phyloP scores from a whole-genome alignment of 2,113 vertebrate genomes.

The Grus americana region DNA sequence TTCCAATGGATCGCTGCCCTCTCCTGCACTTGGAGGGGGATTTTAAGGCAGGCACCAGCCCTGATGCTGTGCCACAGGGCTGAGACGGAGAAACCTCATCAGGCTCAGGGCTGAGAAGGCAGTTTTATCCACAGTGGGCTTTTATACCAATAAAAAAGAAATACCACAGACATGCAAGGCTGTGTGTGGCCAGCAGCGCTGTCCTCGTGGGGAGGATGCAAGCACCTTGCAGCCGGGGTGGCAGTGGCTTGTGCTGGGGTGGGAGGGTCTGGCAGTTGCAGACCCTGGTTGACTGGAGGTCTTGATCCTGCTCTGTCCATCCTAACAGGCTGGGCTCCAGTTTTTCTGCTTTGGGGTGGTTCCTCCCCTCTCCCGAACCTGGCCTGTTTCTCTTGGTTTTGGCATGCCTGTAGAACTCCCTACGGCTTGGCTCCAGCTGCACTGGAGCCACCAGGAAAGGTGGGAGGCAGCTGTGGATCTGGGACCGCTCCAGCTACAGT shows the following conservation, averaged over 20 bases:
- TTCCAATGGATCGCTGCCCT: not conserved
- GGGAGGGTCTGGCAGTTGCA: not conserved
- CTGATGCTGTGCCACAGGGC: not conserved
- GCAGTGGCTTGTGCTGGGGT: not conserved
- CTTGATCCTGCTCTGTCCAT: not conserved
- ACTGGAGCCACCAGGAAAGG: not conserved
- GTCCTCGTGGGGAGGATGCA: not conserved
- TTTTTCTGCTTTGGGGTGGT: not conserved
- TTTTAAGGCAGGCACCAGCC: constrained; percentile 17
- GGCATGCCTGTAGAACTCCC: fast-evolving
- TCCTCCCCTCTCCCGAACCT: fast-evolving
- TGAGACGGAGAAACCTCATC: not conserved
- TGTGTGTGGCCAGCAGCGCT: fast-evolving
- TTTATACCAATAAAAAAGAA: constrained; percentile 64
- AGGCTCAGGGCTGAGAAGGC: constrained; percentile 7
- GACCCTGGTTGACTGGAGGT: not conserved
- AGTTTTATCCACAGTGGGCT: constrained; percentile 38
- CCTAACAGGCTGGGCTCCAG: not conserved
- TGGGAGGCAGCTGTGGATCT: not conserved
- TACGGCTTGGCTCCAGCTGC: not conserved
- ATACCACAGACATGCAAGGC: not conserved
- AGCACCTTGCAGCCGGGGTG: not conserved
- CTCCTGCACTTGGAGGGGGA: not conserved
- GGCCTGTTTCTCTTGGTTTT: not conserved
- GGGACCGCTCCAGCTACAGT: fast-evolving